Conservation (phyloP, 2,888 invertebrate species). For the Noctua janthina region DNA sequence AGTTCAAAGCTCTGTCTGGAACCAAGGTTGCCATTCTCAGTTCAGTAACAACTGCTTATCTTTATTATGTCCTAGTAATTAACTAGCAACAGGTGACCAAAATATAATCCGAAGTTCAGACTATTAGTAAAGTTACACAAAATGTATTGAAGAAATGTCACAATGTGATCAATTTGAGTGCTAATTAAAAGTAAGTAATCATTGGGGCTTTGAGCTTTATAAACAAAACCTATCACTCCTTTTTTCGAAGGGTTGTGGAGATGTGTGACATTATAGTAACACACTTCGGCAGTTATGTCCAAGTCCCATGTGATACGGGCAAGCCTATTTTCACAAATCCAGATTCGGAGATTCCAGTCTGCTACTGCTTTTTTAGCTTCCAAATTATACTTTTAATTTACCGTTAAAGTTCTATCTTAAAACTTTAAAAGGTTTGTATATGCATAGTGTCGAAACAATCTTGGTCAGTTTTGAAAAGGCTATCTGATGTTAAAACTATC, state of each 20-base stretch:
- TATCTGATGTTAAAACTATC: not conserved
- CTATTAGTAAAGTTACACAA: not conserved
- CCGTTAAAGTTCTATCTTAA: not conserved
- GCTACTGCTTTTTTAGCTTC: not conserved
- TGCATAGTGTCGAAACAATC: not conserved
- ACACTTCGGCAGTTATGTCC: not conserved
- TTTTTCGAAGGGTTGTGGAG: not conserved
- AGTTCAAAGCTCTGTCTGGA: conserved; percentile 29
- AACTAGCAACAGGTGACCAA: not conserved
- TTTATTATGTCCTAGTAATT: not conserved
- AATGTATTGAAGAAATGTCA: not conserved
- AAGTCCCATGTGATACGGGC: not conserved
- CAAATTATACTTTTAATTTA: not conserved
- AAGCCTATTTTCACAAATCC: not conserved
- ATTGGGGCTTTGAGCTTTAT: not conserved
- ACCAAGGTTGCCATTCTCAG: conserved; percentile 35
- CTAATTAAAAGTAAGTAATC: not conserved
- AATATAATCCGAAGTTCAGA: not conserved
- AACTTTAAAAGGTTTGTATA: not conserved
- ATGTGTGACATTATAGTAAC: not conserved
- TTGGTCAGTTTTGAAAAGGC: not conserved
- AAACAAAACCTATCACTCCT: not conserved
- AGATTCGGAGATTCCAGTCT: not conserved
- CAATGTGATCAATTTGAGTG: not conserved
- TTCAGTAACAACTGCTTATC: conserved; percentile 3